Conservation (phyloP, 2,113 vertebrate genomes). For the Phainopepla nitens region DNA sequence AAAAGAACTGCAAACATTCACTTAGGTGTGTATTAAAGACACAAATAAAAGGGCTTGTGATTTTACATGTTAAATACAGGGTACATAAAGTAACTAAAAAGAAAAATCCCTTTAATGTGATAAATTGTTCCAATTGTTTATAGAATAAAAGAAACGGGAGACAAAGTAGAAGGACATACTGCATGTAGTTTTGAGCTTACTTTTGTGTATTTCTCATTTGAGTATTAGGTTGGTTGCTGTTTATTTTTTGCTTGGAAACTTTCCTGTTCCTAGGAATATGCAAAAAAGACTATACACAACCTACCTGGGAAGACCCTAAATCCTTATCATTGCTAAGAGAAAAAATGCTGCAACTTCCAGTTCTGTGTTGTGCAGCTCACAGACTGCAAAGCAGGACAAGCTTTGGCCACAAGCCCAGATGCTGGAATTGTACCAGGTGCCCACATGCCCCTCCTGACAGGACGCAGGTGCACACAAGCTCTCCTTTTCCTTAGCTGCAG, state of each 20-base stretch:
- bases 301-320: background rate
- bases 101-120: background rate
- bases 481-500: background rate
- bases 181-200: background rate
- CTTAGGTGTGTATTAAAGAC: background rate
- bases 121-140: background rate
- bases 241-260: background rate
- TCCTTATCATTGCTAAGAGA: background rate
- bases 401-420: background rate
- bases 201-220: background rate
- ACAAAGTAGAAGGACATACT: background rate
- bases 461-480: background rate
- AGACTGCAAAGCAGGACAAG: background rate
- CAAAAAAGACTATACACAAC: background rate
- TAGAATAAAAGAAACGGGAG: background rate
- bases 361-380: background rate
- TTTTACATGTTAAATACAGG: background rate
- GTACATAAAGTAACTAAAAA: background rate
- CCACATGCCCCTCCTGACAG: background rate
- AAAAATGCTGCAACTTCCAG: background rate
- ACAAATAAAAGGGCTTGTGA: background rate
- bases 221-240: background rate
- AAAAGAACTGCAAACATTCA: background rate
- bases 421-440: background rate
- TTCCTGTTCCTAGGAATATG: background rate